Base-by-base conservation (phyloP, 2,888 invertebrate genomes). In the Hydroisotoma schaefferi region DNA sequence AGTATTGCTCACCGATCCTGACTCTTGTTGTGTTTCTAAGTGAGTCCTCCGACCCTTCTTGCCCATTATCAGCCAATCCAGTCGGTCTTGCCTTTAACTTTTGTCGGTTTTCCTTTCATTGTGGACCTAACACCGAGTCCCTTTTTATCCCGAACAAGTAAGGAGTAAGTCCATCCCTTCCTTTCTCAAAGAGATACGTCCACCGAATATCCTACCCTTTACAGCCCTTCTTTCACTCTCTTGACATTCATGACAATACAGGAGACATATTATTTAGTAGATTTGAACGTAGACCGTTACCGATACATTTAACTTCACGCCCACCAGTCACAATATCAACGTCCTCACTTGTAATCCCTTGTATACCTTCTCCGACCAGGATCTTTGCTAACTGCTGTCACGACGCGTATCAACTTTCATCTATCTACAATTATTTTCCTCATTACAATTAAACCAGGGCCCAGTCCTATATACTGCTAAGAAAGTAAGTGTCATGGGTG, bases 171-270 rank as follows among this genome's bases (percentile, higher is more conserved):
- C 40, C n/a, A 5, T 40, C n/a, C n/a, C 40, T 15, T 4, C 40
- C 40, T 40, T 40, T 40, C 40, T 40, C n/a, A 18, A 15, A 8
- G n/a, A n/a, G n/a, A 40, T 5, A 18, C 5, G 8, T 40, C 33
- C 33, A 33, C 33, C 6, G 33, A n/a, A n/a, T n/a, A n/a, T n/a
- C n/a, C 40, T 18, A 15, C n/a, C n/a, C 25, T 23, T 25, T 46
- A 8, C 33, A 25, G 46, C 46, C 46, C 33, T 33, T 43, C 25
- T 25, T 23, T 25, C 46, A 46, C 46, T 46, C 46, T 4, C 46
- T 5, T 46, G 46, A 46, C 46, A 46, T 46, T 23, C 46, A 10
- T 46, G 6, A 46, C 46, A 46, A 46, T 46, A 46, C 46, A 46
- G 20, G 18, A 46, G 20, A 23, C 3, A 46, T n/a, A n/a, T n/a